These are phyloP conservation scores for Troides oblongomaculatus DNA, from an alignment of 2,888 invertebrate genomes.

Conservation along the genomic window DNA sequence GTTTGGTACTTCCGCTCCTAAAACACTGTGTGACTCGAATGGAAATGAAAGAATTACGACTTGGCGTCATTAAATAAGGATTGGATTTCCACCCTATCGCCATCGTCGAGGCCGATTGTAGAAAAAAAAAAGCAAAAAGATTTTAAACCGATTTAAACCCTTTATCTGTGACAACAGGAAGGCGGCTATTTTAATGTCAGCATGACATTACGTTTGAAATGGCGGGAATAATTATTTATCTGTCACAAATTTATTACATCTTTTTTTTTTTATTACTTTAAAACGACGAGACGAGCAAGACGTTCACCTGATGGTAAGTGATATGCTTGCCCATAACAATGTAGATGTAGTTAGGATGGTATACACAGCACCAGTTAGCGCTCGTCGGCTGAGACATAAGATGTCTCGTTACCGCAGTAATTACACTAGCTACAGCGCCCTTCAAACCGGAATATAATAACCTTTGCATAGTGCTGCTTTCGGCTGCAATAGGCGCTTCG, in stretches of 20 bases:
- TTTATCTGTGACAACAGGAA: slow-evolving; percentile 62
- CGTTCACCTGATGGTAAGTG: too few relatives aligned
- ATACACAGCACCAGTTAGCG: too few relatives aligned
- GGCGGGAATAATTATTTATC: slow-evolving; percentile 37
- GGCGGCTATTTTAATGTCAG: slow-evolving; percentile 61
- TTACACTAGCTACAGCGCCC: too few relatives aligned
- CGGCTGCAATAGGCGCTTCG: too few relatives aligned
- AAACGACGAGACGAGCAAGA: too few relatives aligned
- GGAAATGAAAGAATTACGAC: slow-evolving; percentile 63
- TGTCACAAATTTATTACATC: neutral
- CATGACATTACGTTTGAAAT: slow-evolving; percentile 60
- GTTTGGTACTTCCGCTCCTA: slow-evolving; percentile 56
- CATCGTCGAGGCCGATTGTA: slow-evolving; percentile 28
- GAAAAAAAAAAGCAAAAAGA: slow-evolving; percentile 28
- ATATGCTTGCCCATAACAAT: too few relatives aligned
- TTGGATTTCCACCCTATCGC: slow-evolving; percentile 35
- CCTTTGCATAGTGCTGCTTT: too few relatives aligned
- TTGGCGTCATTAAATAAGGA: slow-evolving; percentile 35
- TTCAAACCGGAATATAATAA: too few relatives aligned
- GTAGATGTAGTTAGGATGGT: too few relatives aligned
- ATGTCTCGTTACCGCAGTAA: too few relatives aligned
- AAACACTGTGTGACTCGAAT: slow-evolving; percentile 66
- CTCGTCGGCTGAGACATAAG: too few relatives aligned
- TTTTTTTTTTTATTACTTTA: neutral
- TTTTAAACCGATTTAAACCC: slow-evolving; percentile 45